These are phyloP conservation scores for Microchrysa polita DNA, from an alignment of 2,888 invertebrate genomes.

Conservation along the genomic window DNA sequence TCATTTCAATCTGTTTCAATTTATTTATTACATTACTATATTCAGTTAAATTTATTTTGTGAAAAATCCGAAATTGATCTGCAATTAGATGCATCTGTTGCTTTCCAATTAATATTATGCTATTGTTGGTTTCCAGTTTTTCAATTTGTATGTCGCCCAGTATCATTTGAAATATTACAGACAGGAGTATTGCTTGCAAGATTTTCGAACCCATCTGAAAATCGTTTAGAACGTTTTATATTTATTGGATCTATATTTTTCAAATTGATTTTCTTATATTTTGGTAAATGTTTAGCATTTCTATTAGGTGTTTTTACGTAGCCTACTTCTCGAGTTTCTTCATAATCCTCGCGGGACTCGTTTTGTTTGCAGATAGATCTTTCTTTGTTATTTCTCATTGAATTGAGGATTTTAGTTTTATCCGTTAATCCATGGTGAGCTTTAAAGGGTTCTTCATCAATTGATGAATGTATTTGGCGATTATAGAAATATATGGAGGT, in stretches of 20 bases:
- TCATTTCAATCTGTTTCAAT: too few species aligned
- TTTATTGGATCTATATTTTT: slow-evolving; percentile 1
- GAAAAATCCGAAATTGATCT: too few species aligned
- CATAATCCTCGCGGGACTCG: slow-evolving; percentile 11
- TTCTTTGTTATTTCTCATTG: slow-evolving; percentile 11
- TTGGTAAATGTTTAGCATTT: slow-evolving; percentile 14
- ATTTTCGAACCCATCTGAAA: too few species aligned
- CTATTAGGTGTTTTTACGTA: slow-evolving; percentile 19
- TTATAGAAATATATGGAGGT: slow-evolving; percentile 10
- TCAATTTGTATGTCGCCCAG: too few species aligned
- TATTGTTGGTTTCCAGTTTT: too few species aligned
- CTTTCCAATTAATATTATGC: too few species aligned
- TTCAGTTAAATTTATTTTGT: too few species aligned
- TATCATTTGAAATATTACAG: too few species aligned
- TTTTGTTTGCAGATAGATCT: slow-evolving; percentile 11
- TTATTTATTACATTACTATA: too few species aligned
- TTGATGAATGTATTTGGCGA: slow-evolving; percentile 17
- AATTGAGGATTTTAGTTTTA: background rate
- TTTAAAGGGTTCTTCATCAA: slow-evolving; percentile 19
- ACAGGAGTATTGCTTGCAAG: too few species aligned
- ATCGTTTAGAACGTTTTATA: slow-evolving; percentile 27
- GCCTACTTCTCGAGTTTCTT: slow-evolving; percentile 1
- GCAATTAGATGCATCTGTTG: too few species aligned
- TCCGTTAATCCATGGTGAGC: slow-evolving; percentile 1
- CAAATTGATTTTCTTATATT: slow-evolving; percentile 2